A percentile compares a stretch with the other conserved stretches of the same genome.
Evolutionary conservation across 2,888 invertebrate species (phyloP).

Genomic region (Rambutsinella grinnellia): DNA sequence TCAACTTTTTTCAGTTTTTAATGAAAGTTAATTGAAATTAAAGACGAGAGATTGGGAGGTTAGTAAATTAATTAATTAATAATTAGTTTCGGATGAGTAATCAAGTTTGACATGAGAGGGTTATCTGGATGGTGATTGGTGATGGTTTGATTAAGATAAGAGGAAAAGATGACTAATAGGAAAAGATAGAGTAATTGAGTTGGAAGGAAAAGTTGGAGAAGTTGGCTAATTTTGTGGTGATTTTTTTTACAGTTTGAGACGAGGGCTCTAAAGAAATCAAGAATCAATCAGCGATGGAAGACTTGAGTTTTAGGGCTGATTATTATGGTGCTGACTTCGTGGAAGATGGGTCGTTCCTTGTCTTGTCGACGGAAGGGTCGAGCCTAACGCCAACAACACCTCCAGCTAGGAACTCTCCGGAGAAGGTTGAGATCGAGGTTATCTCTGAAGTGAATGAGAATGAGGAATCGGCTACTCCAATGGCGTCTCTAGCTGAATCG

Average conservation of each 20-base stretch:
- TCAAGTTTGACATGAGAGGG: too few relatives aligned
- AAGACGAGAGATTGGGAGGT: too few relatives aligned
- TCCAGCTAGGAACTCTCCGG: neutral
- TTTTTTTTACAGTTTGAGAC: neutral
- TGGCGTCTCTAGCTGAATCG: neutral
- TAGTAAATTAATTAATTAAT: too few relatives aligned
- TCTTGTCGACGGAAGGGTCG: conserved; percentile 24
- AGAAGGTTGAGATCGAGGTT: conserved; percentile 3
- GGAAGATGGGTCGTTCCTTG: conserved; percentile 47
- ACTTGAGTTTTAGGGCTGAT: neutral
- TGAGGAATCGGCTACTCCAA: neutral
- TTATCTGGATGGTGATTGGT: too few relatives aligned
- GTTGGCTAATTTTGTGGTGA: neutral
- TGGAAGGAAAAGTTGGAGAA: neutral
- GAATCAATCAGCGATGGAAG: neutral
- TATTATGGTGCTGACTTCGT: conserved; percentile 39
- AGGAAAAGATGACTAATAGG: too few relatives aligned
- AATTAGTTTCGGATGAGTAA: too few relatives aligned
- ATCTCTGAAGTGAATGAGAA: conserved; percentile 2
- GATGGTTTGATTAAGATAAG: too few relatives aligned
- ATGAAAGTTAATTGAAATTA: too few relatives aligned
- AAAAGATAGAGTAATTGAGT: too few relatives aligned
- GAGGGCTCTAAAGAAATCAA: neutral
- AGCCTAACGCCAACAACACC: conserved; percentile 26
- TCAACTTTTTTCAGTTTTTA: too few relatives aligned